Evolutionary conservation across 2,888 invertebrate genomes (phyloP), one percentile per base, ranked within the genome.

Genomic region (Euspilapteryx auroguttella): DNA sequence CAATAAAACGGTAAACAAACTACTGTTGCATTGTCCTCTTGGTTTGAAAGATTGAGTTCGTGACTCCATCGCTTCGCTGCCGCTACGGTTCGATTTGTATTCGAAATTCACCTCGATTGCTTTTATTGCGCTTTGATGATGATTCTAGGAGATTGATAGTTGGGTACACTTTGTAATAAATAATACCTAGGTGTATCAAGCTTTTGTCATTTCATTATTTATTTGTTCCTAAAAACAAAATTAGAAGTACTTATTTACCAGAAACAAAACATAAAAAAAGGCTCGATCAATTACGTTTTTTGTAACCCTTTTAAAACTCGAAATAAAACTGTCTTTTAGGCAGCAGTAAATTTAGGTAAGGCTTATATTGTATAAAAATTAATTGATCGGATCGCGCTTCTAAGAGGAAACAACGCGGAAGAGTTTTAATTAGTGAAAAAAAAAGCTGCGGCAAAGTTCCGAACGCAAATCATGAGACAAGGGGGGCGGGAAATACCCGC

Each of bases 371-470:
- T 61, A 66, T 53, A 68, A 71, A 73, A 71, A 69, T 65, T 73
- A 75, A 75, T 75, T 75, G 75, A 73, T 73, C 64, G 73, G 55
- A 69, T 73, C 73, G 63, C 69, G 69, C 68, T 73, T 59, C 63
- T 57, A 49, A 49, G 54, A 66, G 68, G 68, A 73, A 73, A 71
- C 69, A 63, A 69, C 65, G 73, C 61, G 68, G 75, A 75, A 73
- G 73, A 73, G 71, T 75, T 75, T 75, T 73, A 75, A 73, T 75
- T 73, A 75, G 73, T 64, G 65, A 65, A 62, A 68, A 69, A 73
- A 56, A 71, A 71, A 62, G 42, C 52, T 62, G 62, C 55, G 64
- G 62, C 65, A 63, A 69, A 73, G 51, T 71, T 71, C 59, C 55
- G 56, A 34, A 69, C 51, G 65, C 66, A 73, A 73, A 75, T 73